Conservation (phyloP, 2,113 vertebrate genomes). For the Plectropomus leopardus region DNA sequence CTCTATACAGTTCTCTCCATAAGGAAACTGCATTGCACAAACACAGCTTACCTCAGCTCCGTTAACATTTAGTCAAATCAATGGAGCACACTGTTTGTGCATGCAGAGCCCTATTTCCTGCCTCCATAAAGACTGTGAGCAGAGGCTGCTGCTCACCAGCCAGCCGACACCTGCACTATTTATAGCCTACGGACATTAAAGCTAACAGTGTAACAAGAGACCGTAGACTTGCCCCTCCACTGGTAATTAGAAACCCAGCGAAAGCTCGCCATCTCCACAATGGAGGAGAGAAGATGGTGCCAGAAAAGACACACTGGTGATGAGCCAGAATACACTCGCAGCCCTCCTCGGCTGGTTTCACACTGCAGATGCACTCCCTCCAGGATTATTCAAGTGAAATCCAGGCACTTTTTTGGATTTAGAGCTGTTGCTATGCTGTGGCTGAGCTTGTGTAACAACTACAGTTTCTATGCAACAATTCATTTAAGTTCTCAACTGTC, state of each 20-base stretch:
- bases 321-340: constrained; percentile 27
- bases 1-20: background rate
- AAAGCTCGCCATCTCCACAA: constrained; percentile 53
- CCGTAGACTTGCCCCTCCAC: constrained; percentile 53
- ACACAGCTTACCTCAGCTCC: constrained; percentile 25
- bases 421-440: constrained; percentile 12
- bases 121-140: constrained; percentile 30
- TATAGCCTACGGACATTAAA: constrained; percentile 70
- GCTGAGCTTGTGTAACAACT: background rate
- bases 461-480: constrained; percentile 23
- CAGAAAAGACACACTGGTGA: constrained; percentile 19
- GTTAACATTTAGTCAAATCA: constrained; percentile 48
- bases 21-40: constrained; percentile 9
- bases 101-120: constrained; percentile 43
- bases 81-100: constrained; percentile 22
- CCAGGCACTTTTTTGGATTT: constrained; percentile 27
- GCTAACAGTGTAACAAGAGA: constrained; percentile 74
- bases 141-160: constrained; percentile 53
- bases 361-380: constrained; percentile 1
- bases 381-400: constrained; percentile 34
- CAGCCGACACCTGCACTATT: constrained; percentile 75
- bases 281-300: constrained; percentile 31
- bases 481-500: constrained; percentile 20
- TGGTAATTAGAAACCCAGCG: constrained; percentile 74
- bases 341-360: constrained; percentile 29